A percentile compares a stretch with the other conserved stretches of the same genome.
Conservation (phyloP, 2,888 invertebrate genomes). For the Tyria jacobaeae region DNA sequence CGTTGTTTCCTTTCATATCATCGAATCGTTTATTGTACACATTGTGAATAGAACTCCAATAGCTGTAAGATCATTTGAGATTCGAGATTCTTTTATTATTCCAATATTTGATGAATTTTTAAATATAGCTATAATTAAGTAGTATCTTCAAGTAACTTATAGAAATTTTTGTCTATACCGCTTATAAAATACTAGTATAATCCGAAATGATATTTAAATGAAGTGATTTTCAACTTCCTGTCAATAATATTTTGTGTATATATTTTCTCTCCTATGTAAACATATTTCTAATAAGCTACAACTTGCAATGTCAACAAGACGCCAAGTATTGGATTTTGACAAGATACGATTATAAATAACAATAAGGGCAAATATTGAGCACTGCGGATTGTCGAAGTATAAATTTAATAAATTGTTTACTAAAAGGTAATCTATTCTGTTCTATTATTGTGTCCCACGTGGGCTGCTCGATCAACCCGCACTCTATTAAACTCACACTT, state of each 20-base stretch:
- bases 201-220: no score
- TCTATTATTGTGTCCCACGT: conserved; percentile 46
- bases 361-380: no score
- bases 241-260: no score
- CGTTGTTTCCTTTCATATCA: conserved; percentile 71
- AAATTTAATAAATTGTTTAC: conserved; percentile 62
- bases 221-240: no score
- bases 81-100: no score
- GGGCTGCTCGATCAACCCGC: conserved; percentile 61
- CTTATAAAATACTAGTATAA: no score
- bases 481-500: conserved; percentile 81
- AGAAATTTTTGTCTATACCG: no score
- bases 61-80: not conserved
- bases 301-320: conserved; percentile 4
- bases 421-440: conserved; percentile 63
- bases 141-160: no score
- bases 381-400: conserved; percentile 52
- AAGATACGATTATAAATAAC: conserved; percentile 60
- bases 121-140: no score
- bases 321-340: conserved; percentile 58
- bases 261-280: no score
- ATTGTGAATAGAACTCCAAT: not conserved
- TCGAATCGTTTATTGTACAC: conserved; percentile 71
- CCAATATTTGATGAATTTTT: no score
- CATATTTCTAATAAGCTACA: not conserved